phyloP scores from a whole-genome alignment of 2,113 vertebrate genomes.

The Scalopus aquaticus region DNA sequence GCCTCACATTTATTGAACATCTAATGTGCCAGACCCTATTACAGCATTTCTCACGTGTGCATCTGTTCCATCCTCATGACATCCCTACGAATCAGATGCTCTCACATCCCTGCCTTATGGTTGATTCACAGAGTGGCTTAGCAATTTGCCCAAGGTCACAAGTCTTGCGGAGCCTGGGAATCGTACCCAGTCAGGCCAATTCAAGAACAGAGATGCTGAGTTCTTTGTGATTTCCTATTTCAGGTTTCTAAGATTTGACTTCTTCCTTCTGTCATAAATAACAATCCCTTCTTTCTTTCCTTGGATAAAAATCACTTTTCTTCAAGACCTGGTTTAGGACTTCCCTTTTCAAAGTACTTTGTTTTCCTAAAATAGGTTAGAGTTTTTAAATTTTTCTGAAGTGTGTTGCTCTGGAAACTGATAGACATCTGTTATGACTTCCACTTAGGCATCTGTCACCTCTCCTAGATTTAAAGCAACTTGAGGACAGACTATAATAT shows the following conservation, averaged over 20 bases:
- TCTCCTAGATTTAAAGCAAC: not conserved
- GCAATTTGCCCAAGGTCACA: not conserved
- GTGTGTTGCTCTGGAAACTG: too few relatives aligned
- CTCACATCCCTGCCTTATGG: too few relatives aligned
- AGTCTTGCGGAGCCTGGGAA: not conserved
- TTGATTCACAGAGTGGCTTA: not conserved
- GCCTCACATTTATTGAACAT: not conserved
- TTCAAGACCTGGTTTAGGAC: not conserved
- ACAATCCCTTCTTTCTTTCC: not conserved
- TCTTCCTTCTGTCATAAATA: not conserved
- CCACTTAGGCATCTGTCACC: not conserved
- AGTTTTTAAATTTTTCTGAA: not conserved
- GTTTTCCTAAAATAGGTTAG: not conserved
- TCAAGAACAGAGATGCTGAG: not conserved
- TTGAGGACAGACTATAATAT: not conserved
- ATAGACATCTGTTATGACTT: not conserved
- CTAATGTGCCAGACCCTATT: not conserved
- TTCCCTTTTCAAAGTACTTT: constrained; percentile 7
- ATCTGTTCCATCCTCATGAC: not conserved
- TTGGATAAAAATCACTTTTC: not conserved
- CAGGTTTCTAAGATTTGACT: not conserved
- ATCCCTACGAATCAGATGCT: not conserved
- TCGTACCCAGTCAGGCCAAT: not conserved
- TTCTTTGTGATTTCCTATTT: not conserved
- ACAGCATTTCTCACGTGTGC: not conserved